A percentile compares a stretch with the other conserved stretches of the same genome.
These are phyloP conservation scores for Vultur gryphus DNA, from an alignment of 2,797 vertebrate species.

Conservation along the genomic window DNA sequence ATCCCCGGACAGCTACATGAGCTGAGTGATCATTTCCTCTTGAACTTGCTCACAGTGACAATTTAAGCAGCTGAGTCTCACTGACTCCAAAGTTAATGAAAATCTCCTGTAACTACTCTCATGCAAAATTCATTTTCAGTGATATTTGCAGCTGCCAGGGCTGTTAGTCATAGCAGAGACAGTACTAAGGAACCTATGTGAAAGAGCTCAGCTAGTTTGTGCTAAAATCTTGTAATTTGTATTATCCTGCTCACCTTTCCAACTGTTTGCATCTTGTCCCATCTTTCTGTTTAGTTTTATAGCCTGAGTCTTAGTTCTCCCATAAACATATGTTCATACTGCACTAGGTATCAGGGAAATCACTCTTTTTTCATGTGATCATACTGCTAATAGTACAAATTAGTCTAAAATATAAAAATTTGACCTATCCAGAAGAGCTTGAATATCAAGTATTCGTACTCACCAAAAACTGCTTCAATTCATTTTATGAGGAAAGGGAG, in stretches of 20 bases:
- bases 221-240: neutral
- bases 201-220: neutral
- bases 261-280: neutral
- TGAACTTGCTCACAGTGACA: neutral
- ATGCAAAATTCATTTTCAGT: constrained; percentile 50
- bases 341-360: neutral
- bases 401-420: neutral
- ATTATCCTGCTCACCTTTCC: neutral
- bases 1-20: neutral
- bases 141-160: neutral
- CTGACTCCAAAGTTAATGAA: constrained; percentile 35
- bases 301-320: neutral
- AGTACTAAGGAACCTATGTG: neutral
- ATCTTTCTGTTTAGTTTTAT: neutral
- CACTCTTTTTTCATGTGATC: neutral
- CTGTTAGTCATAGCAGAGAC: neutral
- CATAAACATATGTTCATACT: neutral
- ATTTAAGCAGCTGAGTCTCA: constrained; percentile 36
- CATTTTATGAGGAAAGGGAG: neutral
- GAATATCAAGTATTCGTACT: neutral
- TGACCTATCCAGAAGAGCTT: neutral
- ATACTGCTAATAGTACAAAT: neutral
- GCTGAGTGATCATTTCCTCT: constrained; percentile 20
- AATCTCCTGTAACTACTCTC: neutral
- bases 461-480: neutral